Evolutionary conservation across 2,113 vertebrate genomes (phyloP).

Genomic region (Orientallactaga bullata): DNA sequence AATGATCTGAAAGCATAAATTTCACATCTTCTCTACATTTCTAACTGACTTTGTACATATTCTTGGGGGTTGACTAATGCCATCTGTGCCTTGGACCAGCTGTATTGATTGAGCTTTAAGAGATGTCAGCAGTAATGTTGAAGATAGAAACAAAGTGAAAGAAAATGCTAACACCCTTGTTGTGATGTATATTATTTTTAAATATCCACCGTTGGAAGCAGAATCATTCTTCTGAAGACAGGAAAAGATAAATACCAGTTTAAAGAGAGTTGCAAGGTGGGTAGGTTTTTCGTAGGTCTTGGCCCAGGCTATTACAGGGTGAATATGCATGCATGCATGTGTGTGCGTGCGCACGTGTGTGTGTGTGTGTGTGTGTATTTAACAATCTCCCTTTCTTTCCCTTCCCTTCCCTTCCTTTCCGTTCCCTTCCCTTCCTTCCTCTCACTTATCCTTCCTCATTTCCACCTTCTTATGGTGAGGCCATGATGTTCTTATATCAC

Average conservation of each 20-base stretch:
- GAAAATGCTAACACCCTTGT: constrained; percentile 64
- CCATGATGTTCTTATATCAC: not conserved
- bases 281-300: constrained; percentile 60
- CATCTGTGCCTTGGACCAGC: constrained; percentile 81
- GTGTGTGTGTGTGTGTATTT: too few relatives aligned
- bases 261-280: constrained; percentile 41
- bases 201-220: constrained; percentile 64
- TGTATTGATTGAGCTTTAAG: constrained; percentile 78
- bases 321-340: not conserved
- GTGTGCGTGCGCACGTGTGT: too few relatives aligned
- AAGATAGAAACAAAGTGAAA: constrained; percentile 62
- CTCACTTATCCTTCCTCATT: too few relatives aligned
- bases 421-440: not conserved
- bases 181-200: constrained; percentile 81
- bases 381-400: not conserved
- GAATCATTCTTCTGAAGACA: constrained; percentile 46
- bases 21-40: constrained; percentile 63
- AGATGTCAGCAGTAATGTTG: constrained; percentile 73
- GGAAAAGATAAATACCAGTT: not conserved
- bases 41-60: constrained; percentile 75
- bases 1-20: constrained; percentile 81
- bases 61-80: constrained; percentile 78
- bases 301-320: constrained; percentile 47
- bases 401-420: not conserved
- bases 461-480: not conserved